Evolutionary conservation across 2,113 vertebrate genomes (phyloP).

Genomic region (Malurus cyaneus): DNA sequence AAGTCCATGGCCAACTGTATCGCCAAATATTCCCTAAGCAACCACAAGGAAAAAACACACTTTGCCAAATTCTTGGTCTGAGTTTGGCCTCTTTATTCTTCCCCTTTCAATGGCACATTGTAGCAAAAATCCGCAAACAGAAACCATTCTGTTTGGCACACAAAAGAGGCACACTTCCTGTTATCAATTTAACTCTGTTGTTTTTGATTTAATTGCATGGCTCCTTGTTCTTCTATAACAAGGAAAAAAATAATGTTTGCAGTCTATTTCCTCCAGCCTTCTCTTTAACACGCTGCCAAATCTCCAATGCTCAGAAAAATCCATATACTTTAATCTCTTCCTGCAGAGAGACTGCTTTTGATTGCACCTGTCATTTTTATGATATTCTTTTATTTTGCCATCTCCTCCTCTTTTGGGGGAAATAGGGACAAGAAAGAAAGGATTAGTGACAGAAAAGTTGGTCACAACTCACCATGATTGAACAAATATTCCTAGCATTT

Average conservation of each 20-base stretch:
- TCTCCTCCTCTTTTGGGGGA: background rate
- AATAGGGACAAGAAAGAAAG: background rate
- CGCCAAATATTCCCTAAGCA: background rate
- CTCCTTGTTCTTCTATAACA: background rate
- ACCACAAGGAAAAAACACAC: background rate
- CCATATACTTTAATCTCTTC: background rate
- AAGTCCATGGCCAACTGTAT: background rate
- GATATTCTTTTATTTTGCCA: background rate
- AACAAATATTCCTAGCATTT: background rate
- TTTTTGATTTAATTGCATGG: background rate
- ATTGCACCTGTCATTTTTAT: background rate
- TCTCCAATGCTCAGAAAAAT: background rate
- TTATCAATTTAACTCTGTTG: background rate
- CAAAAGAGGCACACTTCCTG: background rate
- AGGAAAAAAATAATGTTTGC: background rate
- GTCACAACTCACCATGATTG: background rate
- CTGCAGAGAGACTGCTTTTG: background rate
- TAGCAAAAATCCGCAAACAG: background rate
- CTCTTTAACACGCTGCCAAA: background rate
- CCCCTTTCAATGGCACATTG: background rate
- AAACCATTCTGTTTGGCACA: background rate
- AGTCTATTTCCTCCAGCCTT: background rate
- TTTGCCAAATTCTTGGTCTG: background rate
- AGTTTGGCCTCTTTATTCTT: background rate
- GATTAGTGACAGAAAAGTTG: background rate